phyloP scores from a whole-genome alignment of 2,113 vertebrate genomes.

The Chaetura pelagica region DNA sequence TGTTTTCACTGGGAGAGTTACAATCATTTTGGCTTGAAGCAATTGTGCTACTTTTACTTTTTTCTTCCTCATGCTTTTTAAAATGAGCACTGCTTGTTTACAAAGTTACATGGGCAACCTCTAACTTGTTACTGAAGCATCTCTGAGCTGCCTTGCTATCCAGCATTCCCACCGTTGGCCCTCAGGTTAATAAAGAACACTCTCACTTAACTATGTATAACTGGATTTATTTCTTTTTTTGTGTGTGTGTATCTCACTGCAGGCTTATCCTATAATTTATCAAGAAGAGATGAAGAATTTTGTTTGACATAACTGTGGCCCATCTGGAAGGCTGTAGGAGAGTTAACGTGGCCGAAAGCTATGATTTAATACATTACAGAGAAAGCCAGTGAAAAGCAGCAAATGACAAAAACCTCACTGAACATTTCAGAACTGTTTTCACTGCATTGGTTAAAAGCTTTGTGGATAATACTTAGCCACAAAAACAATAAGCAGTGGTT shows the following conservation, averaged over 20 bases:
- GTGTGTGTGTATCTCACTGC: background rate
- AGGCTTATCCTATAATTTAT: slow-evolving; percentile 29
- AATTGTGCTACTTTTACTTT: background rate
- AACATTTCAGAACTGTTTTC: background rate
- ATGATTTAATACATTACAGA: background rate
- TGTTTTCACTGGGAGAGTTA: background rate
- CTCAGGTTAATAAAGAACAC: background rate
- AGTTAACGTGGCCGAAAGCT: slow-evolving; percentile 1
- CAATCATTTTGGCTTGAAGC: background rate
- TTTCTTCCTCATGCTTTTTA: background rate
- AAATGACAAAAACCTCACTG: background rate
- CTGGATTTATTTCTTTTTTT: background rate
- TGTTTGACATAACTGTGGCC: slow-evolving; percentile 35
- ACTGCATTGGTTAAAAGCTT: background rate
- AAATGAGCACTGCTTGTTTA: background rate
- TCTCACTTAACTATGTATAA: background rate
- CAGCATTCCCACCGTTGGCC: background rate
- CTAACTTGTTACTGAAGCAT: background rate
- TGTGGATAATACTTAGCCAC: background rate
- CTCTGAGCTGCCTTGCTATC: background rate
- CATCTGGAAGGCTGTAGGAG: slow-evolving; percentile 33
- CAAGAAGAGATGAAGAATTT: slow-evolving; percentile 46
- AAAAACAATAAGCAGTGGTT: background rate
- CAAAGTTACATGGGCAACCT: background rate
- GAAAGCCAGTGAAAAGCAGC: background rate